Evolutionary conservation across 1,140 invertebrate genomes (phyloP), one percentile per base, ranked within the genome.

Genomic region (Drosophila pachea): DNA sequence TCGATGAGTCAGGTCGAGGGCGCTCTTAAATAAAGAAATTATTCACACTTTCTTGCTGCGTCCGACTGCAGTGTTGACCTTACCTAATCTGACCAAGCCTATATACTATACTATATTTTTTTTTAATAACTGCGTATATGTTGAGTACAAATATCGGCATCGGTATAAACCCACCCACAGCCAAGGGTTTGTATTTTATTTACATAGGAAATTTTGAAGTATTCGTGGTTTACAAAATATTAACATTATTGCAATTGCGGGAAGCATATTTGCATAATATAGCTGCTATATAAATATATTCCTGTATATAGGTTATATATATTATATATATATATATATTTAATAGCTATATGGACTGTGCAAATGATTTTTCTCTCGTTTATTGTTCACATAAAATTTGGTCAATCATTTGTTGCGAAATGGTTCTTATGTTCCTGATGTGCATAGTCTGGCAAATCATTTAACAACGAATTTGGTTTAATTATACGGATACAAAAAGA

Each of bases 121-220:
- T 50, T 43, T 55, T 36, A 16, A 22, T 49, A 40, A 11, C 33
- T 50, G 38, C 36, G 14, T 31, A 5, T n/a, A 16, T 40, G 29
- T 60, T 7, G 32, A 43, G 40, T 32, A 32, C 12, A 56, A 14
- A n/a, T 12, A 56, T 35, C 33, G 40, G 29, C 40, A 33, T 56
- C 8, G 45, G 56, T 69, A 70, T 58, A 54, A 71, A 62, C 61
- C 77, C 65, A 83, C 49, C 78, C 79, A 64, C 68, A 69, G 79
- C 73, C 62, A 61, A 67, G 75, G 75, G 62, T 38, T 55, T 69
- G 58, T 38, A 50, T 59, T 83, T 86, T 83, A 83, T 83, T 83
- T 83, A 83, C 79, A 83, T 68, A 68, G 79, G 79, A 59, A 83
- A 78, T 70, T 75, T 82, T 69, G 52, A 62, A 64, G 33, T 63